phyloP scores from a whole-genome alignment of 2,113 vertebrate genomes.

The Hassar affinis region DNA sequence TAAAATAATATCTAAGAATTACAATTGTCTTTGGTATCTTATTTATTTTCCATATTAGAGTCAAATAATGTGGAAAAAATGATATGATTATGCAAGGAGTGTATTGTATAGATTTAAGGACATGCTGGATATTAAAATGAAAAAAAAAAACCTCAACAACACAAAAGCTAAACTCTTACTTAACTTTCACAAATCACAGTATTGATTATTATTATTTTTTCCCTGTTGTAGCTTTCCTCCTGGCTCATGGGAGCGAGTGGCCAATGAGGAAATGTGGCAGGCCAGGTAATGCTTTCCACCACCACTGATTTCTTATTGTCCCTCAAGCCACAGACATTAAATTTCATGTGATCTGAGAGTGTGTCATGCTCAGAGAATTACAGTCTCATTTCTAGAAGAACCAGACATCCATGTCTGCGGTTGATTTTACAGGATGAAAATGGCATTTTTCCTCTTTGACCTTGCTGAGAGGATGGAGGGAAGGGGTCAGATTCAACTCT shows the following conservation, averaged over 20 bases:
- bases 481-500: slow-evolving; percentile 76
- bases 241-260: slow-evolving; percentile 92
- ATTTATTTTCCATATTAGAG: neutral
- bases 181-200: neutral
- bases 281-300: slow-evolving; percentile 77
- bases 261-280: slow-evolving; percentile 99
- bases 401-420: slow-evolving; percentile 48
- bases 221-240: slow-evolving; percentile 79
- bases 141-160: neutral
- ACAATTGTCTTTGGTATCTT: neutral
- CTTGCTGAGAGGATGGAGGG: slow-evolving; percentile 81
- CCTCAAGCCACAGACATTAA: neutral
- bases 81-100: neutral
- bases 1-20: neutral
- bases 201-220: neutral
- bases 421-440: slow-evolving; percentile 89
- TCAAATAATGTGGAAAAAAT: neutral
- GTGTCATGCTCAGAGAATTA: neutral
- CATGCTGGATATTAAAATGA: neutral
- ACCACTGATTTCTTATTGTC: slow-evolving; percentile 3
- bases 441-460: slow-evolving; percentile 93
- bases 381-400: neutral
- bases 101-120: neutral
- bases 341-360: neutral
- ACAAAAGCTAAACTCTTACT: neutral